Evolutionary conservation across 37 sponge, comb jelly and placozoan species (phyloP).

Genomic region (Geodia barretti): DNA sequence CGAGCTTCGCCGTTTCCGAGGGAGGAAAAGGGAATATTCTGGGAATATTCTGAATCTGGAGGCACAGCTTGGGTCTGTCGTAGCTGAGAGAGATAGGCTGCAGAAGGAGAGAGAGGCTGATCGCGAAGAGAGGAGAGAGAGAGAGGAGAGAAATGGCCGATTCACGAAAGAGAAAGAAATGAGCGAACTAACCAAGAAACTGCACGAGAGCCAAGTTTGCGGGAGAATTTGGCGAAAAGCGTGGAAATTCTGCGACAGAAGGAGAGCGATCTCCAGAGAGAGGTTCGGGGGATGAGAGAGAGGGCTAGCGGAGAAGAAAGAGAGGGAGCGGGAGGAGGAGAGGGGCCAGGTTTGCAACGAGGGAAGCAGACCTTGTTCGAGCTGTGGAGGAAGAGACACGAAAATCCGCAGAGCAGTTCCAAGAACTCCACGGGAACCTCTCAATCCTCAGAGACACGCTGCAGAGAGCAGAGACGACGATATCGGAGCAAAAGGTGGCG

Average conservation of each 20-base stretch:
- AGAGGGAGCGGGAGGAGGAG: neutral
- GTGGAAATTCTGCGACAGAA: neutral
- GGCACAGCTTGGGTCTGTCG: neutral
- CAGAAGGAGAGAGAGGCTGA: neutral
- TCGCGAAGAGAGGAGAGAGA: too few species aligned
- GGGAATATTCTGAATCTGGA: neutral
- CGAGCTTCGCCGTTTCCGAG: too few species aligned
- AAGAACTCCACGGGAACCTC: neutral
- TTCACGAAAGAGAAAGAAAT: neutral
- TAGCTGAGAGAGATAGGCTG: constrained; percentile 5
- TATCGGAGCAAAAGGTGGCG: neutral
- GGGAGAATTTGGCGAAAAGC: neutral
- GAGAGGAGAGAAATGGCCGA: neutral
- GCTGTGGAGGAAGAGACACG: neutral
- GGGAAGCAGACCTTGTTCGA: neutral
- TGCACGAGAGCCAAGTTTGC: neutral
- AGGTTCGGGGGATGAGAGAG: neutral
- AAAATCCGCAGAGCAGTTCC: neutral
- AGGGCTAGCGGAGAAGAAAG: neutral
- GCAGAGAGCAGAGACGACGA: neutral
- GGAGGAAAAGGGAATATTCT: neutral
- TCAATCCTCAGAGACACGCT: too few species aligned
- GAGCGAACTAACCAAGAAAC: neutral
- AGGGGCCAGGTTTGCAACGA: neutral
- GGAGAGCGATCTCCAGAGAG: neutral